Conservation (phyloP, 2,113 vertebrate species). For the Nycticryphes semicollaris region DNA sequence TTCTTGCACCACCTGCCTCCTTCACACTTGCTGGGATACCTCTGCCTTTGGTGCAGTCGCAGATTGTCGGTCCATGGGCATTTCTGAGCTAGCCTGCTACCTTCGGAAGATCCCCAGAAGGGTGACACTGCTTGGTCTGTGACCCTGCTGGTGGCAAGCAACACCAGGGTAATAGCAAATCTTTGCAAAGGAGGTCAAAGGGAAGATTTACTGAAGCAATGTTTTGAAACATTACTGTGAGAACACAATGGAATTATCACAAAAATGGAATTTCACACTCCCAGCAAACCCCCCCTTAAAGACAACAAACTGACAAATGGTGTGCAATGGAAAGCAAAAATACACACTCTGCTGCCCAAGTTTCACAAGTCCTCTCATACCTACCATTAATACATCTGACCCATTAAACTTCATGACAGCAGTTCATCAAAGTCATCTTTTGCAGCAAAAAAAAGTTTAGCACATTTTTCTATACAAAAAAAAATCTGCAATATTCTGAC, state of each 20-base stretch:
- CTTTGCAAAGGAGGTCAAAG: neutral
- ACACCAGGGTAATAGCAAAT: neutral
- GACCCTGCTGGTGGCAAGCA: neutral
- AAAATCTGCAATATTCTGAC: neutral
- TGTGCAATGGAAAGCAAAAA: neutral
- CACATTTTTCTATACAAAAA: neutral
- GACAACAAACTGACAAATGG: neutral
- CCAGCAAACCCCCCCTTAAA: neutral
- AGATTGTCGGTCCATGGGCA: rapidly evolving
- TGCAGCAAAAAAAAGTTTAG: neutral
- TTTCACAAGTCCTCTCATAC: neutral
- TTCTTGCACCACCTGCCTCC: neutral
- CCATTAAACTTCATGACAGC: neutral
- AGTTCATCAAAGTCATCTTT: neutral
- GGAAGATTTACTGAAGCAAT: constrained; percentile 43
- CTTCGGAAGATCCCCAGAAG: neutral
- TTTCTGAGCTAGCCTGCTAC: neutral
- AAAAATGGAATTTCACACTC: constrained; percentile 50
- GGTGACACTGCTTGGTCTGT: neutral
- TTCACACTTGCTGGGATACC: rapidly evolving
- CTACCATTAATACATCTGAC: neutral
- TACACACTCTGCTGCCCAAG: neutral
- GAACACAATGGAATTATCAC: constrained; percentile 55
- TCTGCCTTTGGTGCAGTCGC: rapidly evolving
- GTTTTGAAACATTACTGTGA: neutral